A percentile compares a stretch with the other conserved stretches of the same genome.
These are phyloP conservation scores for Agrypnia vestita DNA, from an alignment of 1,140 invertebrate species.

Conservation along the genomic window DNA sequence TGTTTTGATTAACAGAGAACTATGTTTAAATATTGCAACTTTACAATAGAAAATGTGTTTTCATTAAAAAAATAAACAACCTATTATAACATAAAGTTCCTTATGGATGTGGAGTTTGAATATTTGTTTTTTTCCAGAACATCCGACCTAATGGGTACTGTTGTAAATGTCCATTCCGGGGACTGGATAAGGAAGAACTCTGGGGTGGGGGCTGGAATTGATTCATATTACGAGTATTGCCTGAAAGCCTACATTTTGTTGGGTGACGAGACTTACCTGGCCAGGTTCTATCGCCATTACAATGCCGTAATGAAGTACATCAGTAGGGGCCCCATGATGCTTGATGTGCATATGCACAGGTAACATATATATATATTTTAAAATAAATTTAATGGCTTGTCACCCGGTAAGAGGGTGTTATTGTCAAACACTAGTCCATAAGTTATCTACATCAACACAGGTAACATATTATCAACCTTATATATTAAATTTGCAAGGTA, in stretches of 20 bases:
- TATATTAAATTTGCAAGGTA: too few species aligned
- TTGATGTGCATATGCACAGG: slow-evolving; percentile 98
- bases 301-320: slow-evolving; percentile 99
- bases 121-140: slow-evolving; percentile 66
- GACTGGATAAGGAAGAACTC: slow-evolving; percentile 97
- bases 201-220: slow-evolving; percentile 98
- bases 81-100: too few species aligned
- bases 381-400: too few species aligned
- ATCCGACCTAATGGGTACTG: slow-evolving; percentile 94
- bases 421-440: too few species aligned
- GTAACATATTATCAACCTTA: too few species aligned
- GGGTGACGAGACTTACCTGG: slow-evolving; percentile 92
- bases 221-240: slow-evolving; percentile 99
- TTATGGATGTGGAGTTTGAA: too few species aligned
- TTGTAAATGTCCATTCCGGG: slow-evolving; percentile 96
- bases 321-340: slow-evolving; percentile 93
- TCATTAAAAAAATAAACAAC: too few species aligned
- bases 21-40: too few species aligned
- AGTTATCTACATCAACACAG: too few species aligned
- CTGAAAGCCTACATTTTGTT: slow-evolving; percentile 92
- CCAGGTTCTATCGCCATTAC: slow-evolving; percentile 96
- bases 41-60: too few species aligned
- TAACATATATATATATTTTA: slow-evolving; percentile 47
- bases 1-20: too few species aligned
- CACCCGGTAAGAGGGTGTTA: too few species aligned